Evolutionary conservation across 2,113 vertebrate genomes (phyloP).

Genomic region (Rhagologus leucostigma): DNA sequence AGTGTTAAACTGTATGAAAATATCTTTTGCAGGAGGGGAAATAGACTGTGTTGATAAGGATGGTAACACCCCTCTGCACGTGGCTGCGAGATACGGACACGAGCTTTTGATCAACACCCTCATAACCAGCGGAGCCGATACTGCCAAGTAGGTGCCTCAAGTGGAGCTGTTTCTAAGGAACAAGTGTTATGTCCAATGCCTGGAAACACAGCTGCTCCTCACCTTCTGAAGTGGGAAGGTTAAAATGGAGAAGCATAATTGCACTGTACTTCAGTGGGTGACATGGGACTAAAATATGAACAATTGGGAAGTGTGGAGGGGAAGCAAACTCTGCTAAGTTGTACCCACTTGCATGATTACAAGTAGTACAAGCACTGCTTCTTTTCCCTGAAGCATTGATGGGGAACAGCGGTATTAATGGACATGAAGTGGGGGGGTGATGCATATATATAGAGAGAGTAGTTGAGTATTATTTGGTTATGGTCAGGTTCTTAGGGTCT

Average conservation of each 20-base stretch:
- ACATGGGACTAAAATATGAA: neutral
- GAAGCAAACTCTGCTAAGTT: neutral
- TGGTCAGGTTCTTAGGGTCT: neutral
- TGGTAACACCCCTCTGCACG: constrained; percentile 94
- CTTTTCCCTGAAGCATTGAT: neutral
- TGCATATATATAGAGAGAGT: neutral
- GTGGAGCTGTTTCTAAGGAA: neutral
- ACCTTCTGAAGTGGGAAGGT: neutral
- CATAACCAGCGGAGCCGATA: constrained; percentile 90
- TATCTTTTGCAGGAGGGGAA: constrained; percentile 82
- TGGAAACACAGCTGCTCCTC: neutral
- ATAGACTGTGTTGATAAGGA: constrained; percentile 96
- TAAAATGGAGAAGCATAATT: neutral
- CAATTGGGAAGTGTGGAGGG: neutral
- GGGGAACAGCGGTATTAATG: neutral
- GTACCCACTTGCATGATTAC: accelerated
- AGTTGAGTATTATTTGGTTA: neutral
- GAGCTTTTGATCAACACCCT: constrained; percentile 97
- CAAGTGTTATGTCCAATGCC: neutral
- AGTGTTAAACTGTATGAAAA: neutral
- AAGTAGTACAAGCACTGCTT: neutral
- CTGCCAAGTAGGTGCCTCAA: constrained; percentile 81
- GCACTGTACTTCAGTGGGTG: neutral
- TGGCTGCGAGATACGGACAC: constrained; percentile 92
- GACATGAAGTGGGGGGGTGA: neutral